A percentile compares a stretch with the other conserved stretches of the same genome.
Conservation (phyloP, 2,797 vertebrate genomes). For the Myioborus melanocephalus region DNA sequence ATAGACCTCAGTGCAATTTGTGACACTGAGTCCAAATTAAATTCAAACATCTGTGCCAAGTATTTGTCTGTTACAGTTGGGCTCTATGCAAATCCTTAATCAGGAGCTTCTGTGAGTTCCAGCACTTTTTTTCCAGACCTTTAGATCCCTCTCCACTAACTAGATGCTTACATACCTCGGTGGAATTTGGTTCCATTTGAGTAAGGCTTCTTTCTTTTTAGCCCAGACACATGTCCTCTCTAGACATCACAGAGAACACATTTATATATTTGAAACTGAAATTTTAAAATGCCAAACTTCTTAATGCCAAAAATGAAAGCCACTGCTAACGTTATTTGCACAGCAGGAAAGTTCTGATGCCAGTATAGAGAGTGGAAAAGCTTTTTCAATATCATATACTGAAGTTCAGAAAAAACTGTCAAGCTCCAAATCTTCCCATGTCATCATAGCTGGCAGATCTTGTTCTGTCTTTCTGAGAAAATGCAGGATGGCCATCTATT, state of each 20-base stretch:
- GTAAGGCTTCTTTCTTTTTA: neutral
- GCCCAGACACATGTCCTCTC: neutral
- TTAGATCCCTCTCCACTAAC: neutral
- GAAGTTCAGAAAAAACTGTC: neutral
- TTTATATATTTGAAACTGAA: neutral
- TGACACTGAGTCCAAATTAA: neutral
- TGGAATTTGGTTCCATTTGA: neutral
- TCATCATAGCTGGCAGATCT: neutral
- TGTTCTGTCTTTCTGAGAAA: neutral
- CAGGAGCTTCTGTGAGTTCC: neutral
- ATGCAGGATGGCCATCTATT: neutral
- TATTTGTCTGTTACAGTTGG: neutral
- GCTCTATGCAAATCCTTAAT: neutral
- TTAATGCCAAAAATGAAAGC: neutral
- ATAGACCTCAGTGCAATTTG: neutral
- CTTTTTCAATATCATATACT: neutral
- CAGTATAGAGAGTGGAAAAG: neutral
- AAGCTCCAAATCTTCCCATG: neutral
- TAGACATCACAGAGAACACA: neutral
- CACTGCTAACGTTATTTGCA: slow-evolving; percentile 1
- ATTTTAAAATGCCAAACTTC: neutral
- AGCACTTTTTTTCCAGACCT: neutral
- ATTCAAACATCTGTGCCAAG: neutral
- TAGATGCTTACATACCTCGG: neutral
- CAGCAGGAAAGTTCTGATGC: neutral